Evolutionary conservation across 2,797 vertebrate species (phyloP).

Genomic region (Arremon aurantiirostris): DNA sequence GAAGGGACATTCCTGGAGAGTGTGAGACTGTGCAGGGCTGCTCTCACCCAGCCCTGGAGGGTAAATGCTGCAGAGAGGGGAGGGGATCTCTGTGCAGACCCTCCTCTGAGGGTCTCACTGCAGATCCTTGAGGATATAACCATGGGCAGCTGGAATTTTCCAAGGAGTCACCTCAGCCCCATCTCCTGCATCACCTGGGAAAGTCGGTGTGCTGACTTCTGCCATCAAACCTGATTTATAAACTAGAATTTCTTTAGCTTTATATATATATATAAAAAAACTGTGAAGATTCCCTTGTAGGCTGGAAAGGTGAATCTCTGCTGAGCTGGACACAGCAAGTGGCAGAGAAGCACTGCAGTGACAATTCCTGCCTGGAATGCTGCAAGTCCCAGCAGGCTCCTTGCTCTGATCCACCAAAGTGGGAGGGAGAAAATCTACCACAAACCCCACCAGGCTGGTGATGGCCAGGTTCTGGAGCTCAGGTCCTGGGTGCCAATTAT

Average conservation of each 20-base stretch:
- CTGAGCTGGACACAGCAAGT: neutral
- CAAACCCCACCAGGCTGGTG: neutral
- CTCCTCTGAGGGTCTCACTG: neutral
- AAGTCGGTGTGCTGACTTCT: neutral
- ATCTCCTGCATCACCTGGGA: neutral
- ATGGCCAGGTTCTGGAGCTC: neutral
- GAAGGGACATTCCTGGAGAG: neutral
- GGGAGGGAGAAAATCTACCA: neutral
- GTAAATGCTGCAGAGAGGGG: neutral
- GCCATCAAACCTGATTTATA: neutral
- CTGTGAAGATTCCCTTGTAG: neutral
- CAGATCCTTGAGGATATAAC: rapidly evolving
- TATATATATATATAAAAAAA: no score
- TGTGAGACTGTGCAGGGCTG: neutral
- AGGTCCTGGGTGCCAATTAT: neutral
- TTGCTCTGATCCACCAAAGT: neutral
- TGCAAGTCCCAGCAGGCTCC: neutral
- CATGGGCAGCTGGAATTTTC: neutral
- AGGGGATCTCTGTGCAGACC: neutral
- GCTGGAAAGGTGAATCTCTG: neutral
- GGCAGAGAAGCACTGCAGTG: neutral
- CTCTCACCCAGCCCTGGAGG: neutral
- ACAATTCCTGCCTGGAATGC: neutral
- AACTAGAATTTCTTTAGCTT: neutral
- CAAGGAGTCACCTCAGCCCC: neutral